Conservation (phyloP, 2,113 vertebrate genomes). For the Hystrix brachyura region DNA sequence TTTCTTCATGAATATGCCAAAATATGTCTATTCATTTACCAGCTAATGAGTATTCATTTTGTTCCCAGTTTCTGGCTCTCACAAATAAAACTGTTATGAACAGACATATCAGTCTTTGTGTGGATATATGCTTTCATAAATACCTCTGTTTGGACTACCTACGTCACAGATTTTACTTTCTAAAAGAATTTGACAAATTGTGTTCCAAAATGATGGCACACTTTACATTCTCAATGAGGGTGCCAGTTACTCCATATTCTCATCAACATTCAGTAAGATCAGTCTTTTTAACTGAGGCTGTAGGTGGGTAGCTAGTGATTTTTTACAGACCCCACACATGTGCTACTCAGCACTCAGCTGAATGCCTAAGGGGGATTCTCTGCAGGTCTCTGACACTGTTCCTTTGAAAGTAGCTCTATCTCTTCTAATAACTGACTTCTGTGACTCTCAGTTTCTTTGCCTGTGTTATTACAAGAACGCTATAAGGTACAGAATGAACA, state of each 20-base stretch:
- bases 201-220: background rate
- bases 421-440: background rate
- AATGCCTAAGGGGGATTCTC: background rate
- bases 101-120: background rate
- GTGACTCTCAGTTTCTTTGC: background rate
- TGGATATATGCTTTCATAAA: background rate
- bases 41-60: background rate
- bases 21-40: background rate
- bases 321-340: background rate
- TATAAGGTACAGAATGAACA: constrained; percentile 8
- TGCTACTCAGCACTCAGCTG: background rate
- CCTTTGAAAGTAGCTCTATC: background rate
- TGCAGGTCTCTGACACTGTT: background rate
- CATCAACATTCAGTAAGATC: background rate
- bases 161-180: background rate
- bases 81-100: background rate
- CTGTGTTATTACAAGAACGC: constrained; percentile 4
- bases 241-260: background rate
- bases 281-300: background rate
- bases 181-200: background rate
- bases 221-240: background rate
- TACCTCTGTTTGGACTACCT: background rate
- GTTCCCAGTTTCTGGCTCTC: background rate
- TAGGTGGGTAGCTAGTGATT: background rate
- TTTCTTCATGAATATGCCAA: background rate